Percentiles rank a stretch among this genome's conserved stretches.
Conservation (phyloP, 2,113 vertebrate genomes). For the Neolamprologus fasciatus region DNA sequence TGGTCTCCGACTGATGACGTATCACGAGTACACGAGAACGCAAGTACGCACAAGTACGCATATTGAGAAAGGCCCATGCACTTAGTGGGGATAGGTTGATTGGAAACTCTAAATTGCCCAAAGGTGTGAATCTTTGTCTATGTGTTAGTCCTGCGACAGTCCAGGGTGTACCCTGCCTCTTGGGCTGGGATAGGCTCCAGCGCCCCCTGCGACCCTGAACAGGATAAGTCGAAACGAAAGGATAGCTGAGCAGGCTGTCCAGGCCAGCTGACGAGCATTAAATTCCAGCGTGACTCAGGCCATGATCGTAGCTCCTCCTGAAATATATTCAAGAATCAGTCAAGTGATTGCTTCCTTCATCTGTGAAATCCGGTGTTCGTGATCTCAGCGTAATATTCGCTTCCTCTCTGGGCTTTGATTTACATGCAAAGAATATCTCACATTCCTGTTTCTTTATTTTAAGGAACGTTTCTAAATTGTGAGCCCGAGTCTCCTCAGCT, state of each 20-base stretch:
- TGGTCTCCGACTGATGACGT: no score
- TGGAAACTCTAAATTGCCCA: neutral
- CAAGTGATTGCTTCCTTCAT: neutral
- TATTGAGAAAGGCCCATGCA: neutral
- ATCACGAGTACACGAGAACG: no score
- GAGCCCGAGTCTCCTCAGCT: neutral
- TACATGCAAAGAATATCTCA: neutral
- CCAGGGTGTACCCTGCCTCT: neutral
- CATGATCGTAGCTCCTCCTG: accelerated
- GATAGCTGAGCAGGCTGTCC: neutral
- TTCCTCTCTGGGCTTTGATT: neutral
- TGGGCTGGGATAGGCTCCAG: neutral
- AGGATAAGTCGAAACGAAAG: accelerated
- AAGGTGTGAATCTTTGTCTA: neutral
- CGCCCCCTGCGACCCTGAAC: accelerated
- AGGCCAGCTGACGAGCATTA: neutral
- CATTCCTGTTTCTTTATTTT: neutral
- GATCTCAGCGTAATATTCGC: accelerated
- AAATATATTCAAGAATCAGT: neutral
- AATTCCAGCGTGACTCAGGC: neutral
- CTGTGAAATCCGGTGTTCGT: neutral
- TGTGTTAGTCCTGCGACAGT: neutral
- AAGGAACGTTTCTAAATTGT: neutral
- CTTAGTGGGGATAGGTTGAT: neutral
- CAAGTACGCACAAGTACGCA: no score